phyloP scores from a whole-genome alignment of 2,113 vertebrate genomes.

The Gila orcuttii region DNA sequence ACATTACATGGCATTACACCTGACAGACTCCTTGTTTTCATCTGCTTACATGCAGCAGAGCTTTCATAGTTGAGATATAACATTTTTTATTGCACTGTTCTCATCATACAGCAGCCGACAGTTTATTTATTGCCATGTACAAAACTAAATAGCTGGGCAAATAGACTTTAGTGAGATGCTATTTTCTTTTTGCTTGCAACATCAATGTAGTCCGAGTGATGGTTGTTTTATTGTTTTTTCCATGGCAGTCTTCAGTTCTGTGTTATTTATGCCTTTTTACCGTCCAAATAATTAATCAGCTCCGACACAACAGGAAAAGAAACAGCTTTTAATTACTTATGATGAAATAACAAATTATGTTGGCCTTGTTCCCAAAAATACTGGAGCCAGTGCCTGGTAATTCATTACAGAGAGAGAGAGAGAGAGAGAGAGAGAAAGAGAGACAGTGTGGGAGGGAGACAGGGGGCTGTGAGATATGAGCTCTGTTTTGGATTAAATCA shows the following conservation, averaged over 20 bases:
- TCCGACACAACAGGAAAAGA: constrained; percentile 60
- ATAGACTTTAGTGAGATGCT: constrained; percentile 44
- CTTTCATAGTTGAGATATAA: constrained; percentile 47
- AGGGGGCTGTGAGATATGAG: constrained; percentile 32
- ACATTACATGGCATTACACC: constrained; percentile 2
- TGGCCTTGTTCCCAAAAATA: constrained; percentile 63
- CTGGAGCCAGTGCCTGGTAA: constrained; percentile 60
- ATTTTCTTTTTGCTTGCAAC: constrained; percentile 39
- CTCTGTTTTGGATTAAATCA: constrained; percentile 55
- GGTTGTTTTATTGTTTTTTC: constrained; percentile 53
- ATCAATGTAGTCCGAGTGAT: constrained; percentile 48
- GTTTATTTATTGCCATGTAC: constrained; percentile 46
- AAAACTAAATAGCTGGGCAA: constrained; percentile 44
- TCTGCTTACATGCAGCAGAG: constrained; percentile 18
- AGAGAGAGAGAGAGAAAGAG: constrained; percentile 50
- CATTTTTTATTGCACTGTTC: constrained; percentile 37
- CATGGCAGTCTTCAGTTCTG: constrained; percentile 52
- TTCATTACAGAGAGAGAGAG: constrained; percentile 62
- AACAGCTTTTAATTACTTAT: constrained; percentile 69
- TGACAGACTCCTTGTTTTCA: neutral
- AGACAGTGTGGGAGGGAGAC: constrained; percentile 32
- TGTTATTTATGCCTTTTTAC: constrained; percentile 63
- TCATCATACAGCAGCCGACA: constrained; percentile 27
- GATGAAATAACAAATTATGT: constrained; percentile 68
- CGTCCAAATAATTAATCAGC: constrained; percentile 65